A percentile compares a stretch with the other conserved stretches of the same genome.
These are phyloP conservation scores for Haliclystus octoradiatus DNA, from an alignment of 30 jellyfish, hydroid and myxozoan species.

Conservation along the genomic window DNA sequence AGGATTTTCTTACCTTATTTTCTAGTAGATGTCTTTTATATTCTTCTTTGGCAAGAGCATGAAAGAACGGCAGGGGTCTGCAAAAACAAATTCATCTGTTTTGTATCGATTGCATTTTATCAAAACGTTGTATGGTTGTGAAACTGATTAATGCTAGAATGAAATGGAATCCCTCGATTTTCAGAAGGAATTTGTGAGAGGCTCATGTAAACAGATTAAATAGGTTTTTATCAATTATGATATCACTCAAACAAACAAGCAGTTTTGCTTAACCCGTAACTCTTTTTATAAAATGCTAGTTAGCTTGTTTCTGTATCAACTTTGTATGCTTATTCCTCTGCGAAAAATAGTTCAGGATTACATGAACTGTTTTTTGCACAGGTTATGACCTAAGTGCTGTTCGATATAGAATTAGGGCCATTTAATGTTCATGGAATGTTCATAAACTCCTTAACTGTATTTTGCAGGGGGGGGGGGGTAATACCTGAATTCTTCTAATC, in stretches of 20 bases:
- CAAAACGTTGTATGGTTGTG: no score
- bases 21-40: slow-evolving; percentile 35
- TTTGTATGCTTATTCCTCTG: neutral
- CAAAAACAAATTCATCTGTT: neutral
- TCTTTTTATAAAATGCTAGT: no score
- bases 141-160: neutral
- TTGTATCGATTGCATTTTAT: no score
- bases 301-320: no score
- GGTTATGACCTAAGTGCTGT: neutral
- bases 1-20: slow-evolving; percentile 29
- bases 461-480: no score
- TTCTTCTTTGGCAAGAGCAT: slow-evolving; percentile 83
- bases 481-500: slow-evolving; percentile 77
- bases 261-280: no score
- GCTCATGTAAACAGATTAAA: no score
- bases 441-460: neutral
- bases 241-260: no score
- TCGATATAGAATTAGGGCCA: neutral
- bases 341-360: neutral
- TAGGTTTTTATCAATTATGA: no score
- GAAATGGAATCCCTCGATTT: no score
- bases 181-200: no score
- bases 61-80: slow-evolving; percentile 75
- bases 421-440: no score
- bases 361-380: neutral